Base-by-base conservation (phyloP, 2,113 vertebrate species). In the Lepus europaeus region DNA sequence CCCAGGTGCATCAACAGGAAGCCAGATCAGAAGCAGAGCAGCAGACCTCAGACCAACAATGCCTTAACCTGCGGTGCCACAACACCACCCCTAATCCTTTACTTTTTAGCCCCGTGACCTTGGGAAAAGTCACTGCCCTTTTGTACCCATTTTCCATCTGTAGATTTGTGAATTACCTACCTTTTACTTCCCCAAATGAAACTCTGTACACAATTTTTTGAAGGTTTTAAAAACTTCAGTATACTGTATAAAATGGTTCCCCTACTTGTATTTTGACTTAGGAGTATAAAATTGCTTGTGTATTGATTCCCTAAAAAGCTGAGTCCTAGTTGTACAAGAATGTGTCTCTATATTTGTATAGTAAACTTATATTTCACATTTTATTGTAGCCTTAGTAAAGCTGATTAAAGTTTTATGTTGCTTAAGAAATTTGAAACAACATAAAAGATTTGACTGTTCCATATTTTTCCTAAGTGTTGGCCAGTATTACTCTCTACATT, bases 391-490 rank as follows among this genome's bases (percentile, higher is more conserved):
- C 19, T 22, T 69, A 64, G 23, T 70, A 80, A 95, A 89, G 20
- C 72, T 72, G 56, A 49, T 36, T 79, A 23, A 79, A 45, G 25
- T 45, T 94, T 90, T 88, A 59, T 25, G 23, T 95, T 79, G 56
- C 45, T 78, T 72, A 96, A 95, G 76, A 7, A 45, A 45, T 45
- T 45, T 45, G 45, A 45, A 45, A 45, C 45, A 45, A 45, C 45
- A 45, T 45, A 45, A 25, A 33, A 96, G 56, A 68, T 64, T 36
- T 70, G 49, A 19, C 53, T 76, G 61, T 70, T 91, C 90, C 51
- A 29, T 88, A 45, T 45, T 89, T 89, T 95, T 95, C 31, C 63
- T 89, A 79, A 61, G 66, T 72, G 33, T 91, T 77, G 87, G 25
- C 81, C n/a, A 78, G 0, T 82, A 74, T 87, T 93, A 89, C 81